Base-by-base conservation (phyloP, 2,797 vertebrate genomes). In the Alfaro cultratus region DNA sequence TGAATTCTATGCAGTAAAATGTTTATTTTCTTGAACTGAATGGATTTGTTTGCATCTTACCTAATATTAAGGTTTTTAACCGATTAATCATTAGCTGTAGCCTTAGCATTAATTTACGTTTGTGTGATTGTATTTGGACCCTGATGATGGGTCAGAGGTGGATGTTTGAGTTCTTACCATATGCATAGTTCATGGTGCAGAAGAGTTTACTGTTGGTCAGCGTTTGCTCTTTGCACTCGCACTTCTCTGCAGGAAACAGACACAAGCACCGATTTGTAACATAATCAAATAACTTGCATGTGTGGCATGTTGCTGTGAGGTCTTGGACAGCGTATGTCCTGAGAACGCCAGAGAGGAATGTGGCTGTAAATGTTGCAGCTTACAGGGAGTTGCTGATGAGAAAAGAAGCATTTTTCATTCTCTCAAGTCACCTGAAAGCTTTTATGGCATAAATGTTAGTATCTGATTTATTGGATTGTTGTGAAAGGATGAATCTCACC, bases 121-220 rank as follows among this genome's bases (percentile, higher is more conserved):
- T 0, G 31, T 1, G 18, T 9, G 18, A 7, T 18, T 39, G 62
- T 23, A 39, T 21, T 18, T 39, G 62, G 10, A 68, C 23, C 39
- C 31, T 36, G 62, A 67, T 67, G 13, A 34, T 36, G 60, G 43
- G 36, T n/a, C 36, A 23, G 13, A 64, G 76, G n/a, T 60, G 13
- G 39, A 41, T 12, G 51, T 39, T 16, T 36, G 53, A 47, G 26
- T 31, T 95, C 97, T 97, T 88, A 99, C 99, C 98, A 6, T 98
- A 99, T 10, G 97, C 97, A 78, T 97, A 98, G 87, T 97, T 99
- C 97, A 97, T 98, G 74, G 93, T 96, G 31, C 98, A 99, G 96
- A 99, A 99, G 71, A 96, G 92, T 95, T 98, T 97, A 80, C 96
- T 93, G 91, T 97, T 98, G 93, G 96, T 96, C 92, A 99, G 94